Conservation (phyloP, 2,797 vertebrate species). For the Hephaestus fuliginosus region DNA sequence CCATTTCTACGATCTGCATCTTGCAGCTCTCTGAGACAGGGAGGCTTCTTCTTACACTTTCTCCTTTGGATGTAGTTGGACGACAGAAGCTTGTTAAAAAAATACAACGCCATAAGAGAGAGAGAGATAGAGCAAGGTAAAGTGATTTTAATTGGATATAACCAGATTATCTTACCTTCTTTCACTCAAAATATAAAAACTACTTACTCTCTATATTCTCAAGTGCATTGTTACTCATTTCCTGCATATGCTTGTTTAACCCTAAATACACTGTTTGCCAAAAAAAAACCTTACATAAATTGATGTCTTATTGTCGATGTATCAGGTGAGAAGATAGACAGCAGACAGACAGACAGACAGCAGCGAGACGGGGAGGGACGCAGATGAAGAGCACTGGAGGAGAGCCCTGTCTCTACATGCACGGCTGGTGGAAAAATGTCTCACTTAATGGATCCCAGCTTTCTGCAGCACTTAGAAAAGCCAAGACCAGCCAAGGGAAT, state of each 20-base stretch:
- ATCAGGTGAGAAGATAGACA: conserved; percentile 50
- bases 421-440: conserved; percentile 82
- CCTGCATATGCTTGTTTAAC: not conserved
- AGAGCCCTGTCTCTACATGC: conserved; percentile 79
- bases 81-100: not conserved
- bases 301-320: conserved; percentile 48
- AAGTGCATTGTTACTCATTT: not conserved
- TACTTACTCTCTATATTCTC: not conserved
- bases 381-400: conserved; percentile 71
- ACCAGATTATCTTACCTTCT: not conserved
- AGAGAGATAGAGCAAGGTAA: not conserved
- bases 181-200: not conserved
- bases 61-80: not conserved
- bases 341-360: conserved; percentile 55
- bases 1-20: not conserved
- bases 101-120: not conserved
- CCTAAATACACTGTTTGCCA: conserved; percentile 1
- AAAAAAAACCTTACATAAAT: not conserved
- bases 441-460: conserved; percentile 83
- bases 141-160: not conserved
- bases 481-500: conserved; percentile 71
- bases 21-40: not conserved
- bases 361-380: conserved; percentile 59
- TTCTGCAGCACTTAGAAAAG: conserved; percentile 72
- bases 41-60: not conserved